Evolutionary conservation across 2,113 vertebrate species (phyloP).

Genomic region (Junco hyemalis): DNA sequence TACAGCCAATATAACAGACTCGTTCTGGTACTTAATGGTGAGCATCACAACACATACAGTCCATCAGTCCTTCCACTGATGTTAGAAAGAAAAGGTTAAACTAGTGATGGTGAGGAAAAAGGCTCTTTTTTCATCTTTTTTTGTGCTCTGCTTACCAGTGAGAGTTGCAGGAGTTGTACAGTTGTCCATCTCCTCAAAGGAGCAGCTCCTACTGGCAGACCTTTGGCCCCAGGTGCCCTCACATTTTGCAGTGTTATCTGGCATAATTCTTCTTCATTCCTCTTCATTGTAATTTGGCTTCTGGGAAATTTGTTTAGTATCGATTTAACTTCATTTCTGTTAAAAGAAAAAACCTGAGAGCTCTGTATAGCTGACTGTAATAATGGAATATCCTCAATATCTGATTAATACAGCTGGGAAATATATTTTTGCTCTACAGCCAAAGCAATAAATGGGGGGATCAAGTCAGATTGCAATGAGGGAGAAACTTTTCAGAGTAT

Average conservation of each 20-base stretch:
- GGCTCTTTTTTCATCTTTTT: rapidly evolving
- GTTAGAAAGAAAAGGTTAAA: not conserved
- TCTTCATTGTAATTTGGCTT: not conserved
- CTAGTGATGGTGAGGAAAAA: rapidly evolving
- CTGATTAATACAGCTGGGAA: conserved; percentile 18
- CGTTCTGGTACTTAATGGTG: not conserved
- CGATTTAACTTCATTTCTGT: conserved; percentile 2
- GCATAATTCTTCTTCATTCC: not conserved
- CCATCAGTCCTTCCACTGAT: not conserved
- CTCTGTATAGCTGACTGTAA: not conserved
- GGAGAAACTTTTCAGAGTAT: not conserved
- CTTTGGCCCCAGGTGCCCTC: not conserved
- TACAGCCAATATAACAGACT: not conserved
- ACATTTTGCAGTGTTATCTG: not conserved
- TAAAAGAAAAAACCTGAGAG: not conserved
- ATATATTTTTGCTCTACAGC: not conserved
- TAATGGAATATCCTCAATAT: not conserved
- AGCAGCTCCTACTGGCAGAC: not conserved
- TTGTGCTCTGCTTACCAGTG: not conserved
- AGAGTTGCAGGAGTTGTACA: not conserved
- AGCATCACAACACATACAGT: rapidly evolving
- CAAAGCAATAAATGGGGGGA: not conserved
- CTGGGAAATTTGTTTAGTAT: conserved; percentile 4
- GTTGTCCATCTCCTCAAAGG: not conserved
- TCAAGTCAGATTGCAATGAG: not conserved